These are phyloP conservation scores for Lutraria lutraria DNA, from an alignment of 2,888 invertebrate genomes.

Conservation along the genomic window DNA sequence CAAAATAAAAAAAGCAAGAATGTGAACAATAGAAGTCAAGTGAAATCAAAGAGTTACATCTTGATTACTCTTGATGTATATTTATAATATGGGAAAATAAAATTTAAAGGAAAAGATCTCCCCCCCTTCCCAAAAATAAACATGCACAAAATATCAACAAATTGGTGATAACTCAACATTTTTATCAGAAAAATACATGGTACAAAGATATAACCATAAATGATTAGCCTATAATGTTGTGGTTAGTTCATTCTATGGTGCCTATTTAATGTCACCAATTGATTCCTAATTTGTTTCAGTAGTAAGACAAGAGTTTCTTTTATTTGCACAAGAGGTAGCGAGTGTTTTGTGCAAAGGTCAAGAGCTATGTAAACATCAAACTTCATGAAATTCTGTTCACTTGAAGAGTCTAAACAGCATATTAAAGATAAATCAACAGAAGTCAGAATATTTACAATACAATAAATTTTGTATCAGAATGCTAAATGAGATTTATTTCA, in stretches of 20 bases:
- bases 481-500: not conserved
- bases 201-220: not conserved
- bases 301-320: not conserved
- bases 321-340: not conserved
- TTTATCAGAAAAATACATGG: not conserved
- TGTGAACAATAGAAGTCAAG: too few species aligned
- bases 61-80: too few species aligned
- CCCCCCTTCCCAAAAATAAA: not conserved
- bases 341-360: not conserved
- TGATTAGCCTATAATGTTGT: not conserved
- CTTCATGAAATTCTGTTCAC: not conserved
- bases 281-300: constrained; percentile 1
- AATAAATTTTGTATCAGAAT: not conserved
- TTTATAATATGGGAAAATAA: too few species aligned
- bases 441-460: not conserved
- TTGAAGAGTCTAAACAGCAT: not conserved
- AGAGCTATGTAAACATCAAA: constrained; percentile 6
- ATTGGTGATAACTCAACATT: not conserved
- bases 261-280: not conserved
- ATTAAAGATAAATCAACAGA: constrained; percentile 1
- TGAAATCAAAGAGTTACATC: too few species aligned
- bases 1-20: too few species aligned
- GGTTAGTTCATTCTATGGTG: not conserved
- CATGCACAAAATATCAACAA: not conserved
- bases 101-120: too few species aligned